Conservation (phyloP, 2,888 invertebrate genomes). For the Ryuthela nishihirai region DNA sequence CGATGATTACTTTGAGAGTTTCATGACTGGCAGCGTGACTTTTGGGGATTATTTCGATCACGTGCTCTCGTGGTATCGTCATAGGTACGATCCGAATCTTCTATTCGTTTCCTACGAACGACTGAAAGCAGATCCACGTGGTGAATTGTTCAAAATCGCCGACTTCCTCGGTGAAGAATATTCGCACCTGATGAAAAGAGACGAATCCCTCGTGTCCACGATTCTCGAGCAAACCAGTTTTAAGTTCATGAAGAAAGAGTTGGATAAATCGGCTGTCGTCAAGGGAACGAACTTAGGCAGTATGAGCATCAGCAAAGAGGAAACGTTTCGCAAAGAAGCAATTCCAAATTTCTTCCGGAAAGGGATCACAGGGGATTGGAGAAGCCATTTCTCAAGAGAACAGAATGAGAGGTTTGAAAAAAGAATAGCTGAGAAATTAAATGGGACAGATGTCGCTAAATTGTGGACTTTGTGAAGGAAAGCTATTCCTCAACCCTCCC, state of each 20-base stretch:
- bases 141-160: conserved; percentile 38
- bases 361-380: conserved; percentile 3
- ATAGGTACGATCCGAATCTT: conserved; percentile 46
- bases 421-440: not conserved
- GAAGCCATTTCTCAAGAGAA: not conserved
- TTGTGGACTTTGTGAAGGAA: no score
- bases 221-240: conserved; percentile 13
- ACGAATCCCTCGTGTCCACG: not conserved
- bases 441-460: conserved; percentile 1
- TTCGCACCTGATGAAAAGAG: not conserved
- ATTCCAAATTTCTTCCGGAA: conserved; percentile 10
- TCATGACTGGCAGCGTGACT: conserved; percentile 47
- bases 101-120: conserved; percentile 51
- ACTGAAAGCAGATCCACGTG: conserved; percentile 45
- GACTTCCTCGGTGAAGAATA: conserved; percentile 36
- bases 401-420: not conserved
- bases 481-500: no score
- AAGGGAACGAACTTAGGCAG: not conserved
- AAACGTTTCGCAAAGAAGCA: not conserved
- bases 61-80: conserved; percentile 9
- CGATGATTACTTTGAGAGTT: conserved; percentile 50
- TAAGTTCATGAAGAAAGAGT: conserved; percentile 17
- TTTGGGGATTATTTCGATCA: conserved; percentile 37
- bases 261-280: no score
- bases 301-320: no score